Evolutionary conservation across 2,797 vertebrate species (phyloP).

Genomic region (Dryobates pubescens): DNA sequence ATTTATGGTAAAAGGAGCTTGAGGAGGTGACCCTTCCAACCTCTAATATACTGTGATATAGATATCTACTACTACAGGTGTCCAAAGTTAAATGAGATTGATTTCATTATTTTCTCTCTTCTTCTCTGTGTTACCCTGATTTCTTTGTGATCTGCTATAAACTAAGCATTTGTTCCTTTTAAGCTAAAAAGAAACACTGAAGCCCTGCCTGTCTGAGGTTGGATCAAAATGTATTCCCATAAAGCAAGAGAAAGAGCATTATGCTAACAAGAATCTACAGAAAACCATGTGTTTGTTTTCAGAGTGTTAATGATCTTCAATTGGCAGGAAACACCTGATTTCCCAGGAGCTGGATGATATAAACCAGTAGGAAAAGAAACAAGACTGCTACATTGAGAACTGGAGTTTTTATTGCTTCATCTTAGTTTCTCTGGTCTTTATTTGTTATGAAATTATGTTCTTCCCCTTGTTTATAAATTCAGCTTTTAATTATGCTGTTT

Average conservation of each 20-base stretch:
- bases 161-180: not conserved
- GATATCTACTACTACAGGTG: not conserved
- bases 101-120: not conserved
- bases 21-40: not conserved
- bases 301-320: constrained; percentile 29
- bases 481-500: not conserved
- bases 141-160: not conserved
- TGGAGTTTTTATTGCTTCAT: not conserved
- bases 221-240: not conserved
- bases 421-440: not conserved
- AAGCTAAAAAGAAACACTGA: not conserved
- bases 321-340: constrained; percentile 27
- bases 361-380: not conserved
- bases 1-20: not conserved
- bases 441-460: not conserved
- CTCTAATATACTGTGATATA: not conserved
- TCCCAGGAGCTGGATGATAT: not conserved
- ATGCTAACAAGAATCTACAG: constrained; percentile 1
- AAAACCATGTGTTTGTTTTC: constrained; percentile 21
- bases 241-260: not conserved
- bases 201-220: not conserved
- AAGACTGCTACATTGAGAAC: not conserved
- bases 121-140: not conserved
- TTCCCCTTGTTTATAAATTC: not conserved
- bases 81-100: not conserved